Evolutionary conservation across 53 echinoderm and acorn worm genomes (phyloP), one percentile per base, ranked within the genome.

Genomic region (Arbacia lixula): DNA sequence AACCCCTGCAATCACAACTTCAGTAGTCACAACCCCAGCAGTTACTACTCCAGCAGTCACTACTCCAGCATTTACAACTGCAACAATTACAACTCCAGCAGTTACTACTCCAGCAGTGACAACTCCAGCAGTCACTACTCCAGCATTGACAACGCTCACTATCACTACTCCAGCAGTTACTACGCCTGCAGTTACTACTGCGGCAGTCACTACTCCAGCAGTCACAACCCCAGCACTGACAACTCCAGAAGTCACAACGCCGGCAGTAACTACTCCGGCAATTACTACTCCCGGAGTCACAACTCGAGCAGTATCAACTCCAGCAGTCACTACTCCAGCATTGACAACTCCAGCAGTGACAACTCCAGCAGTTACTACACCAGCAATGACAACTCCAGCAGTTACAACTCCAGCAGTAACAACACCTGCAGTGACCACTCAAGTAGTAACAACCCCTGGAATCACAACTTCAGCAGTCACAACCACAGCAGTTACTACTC

Each of bases 161-260:
- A 25, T 51, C 11, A 71, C 86, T 31, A 85, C 85, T 36, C 40
- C 68, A 58, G 81, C 71, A 32, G 51, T 86, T 6, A 76, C 90
- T 24, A 60, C 90, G 21, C 85, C 61, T 32, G 57, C 62, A 49
- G 68, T 65, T 2, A 66, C 67, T 21, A 64, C 84, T 17, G 66
- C 72, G 36, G 4, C 14, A 11, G 35, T 72, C 10, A 83, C 72
- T 0, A 88, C 88, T 12, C 67, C 43, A 12, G 35, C 75, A 37
- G 74, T 72, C 12, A 69, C 71, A 11, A 84, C 85, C 56, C 62
- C 72, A 65, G 56, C 25, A 76, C 78, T 66, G 17, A 88, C 89
- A 5, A 89, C 84, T 37, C 30, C 56, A 38, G 73, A 62, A 19
- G 42, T 53, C n/a, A 79, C 57, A 5, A 79, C 88, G 36, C 22